These are phyloP conservation scores for Planococcus citri DNA, from an alignment of 1,140 invertebrate genomes.

Conservation along the genomic window DNA sequence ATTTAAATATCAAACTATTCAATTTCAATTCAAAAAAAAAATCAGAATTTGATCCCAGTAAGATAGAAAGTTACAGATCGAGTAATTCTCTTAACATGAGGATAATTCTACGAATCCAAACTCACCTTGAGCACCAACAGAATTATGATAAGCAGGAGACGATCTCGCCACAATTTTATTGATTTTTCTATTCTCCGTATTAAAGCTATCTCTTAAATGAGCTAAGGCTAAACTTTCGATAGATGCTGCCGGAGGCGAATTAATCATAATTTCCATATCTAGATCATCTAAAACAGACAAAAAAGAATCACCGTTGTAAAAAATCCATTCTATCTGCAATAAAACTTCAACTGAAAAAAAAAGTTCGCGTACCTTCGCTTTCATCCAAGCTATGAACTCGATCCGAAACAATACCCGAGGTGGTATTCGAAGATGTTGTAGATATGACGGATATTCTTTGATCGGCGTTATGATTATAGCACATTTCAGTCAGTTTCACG, in stretches of 20 bases:
- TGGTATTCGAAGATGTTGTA: constrained; percentile 83
- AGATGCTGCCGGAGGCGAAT: constrained; percentile 52
- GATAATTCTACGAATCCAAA: not conserved
- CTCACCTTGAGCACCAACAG: not conserved
- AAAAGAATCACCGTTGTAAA: constrained; percentile 21
- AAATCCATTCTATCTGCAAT: not conserved
- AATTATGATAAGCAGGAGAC: not conserved
- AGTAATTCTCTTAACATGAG: no score
- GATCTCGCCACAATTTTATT: not conserved
- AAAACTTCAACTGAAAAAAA: not conserved
- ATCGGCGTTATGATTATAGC: constrained; percentile 41
- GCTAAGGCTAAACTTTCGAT: constrained; percentile 59
- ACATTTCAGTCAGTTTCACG: constrained; percentile 38
- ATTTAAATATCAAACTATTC: no score
- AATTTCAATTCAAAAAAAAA: no score
- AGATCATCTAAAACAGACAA: constrained; percentile 37
- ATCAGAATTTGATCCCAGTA: no score
- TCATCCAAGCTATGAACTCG: constrained; percentile 86
- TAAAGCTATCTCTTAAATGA: constrained; percentile 46
- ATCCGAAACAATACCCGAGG: constrained; percentile 88
- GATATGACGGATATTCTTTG: constrained; percentile 84
- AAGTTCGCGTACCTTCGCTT: constrained; percentile 39
- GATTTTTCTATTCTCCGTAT: constrained; percentile 6
- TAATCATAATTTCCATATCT: constrained; percentile 64
- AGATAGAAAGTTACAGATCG: no score